Evolutionary conservation across 1,140 invertebrate genomes (phyloP).

Genomic region (Goniozus legneri): DNA sequence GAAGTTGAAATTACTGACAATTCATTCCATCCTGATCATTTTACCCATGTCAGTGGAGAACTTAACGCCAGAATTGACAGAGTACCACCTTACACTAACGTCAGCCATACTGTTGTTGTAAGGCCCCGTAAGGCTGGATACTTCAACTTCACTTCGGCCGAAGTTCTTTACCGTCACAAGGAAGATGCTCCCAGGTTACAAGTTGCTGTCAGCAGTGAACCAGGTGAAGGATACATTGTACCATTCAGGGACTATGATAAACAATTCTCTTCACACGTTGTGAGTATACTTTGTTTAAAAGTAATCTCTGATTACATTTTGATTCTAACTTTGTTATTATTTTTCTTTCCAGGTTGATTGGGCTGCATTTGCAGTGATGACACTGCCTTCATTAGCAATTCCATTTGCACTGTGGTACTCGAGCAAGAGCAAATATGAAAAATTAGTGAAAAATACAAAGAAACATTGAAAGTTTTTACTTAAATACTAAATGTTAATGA

Average conservation of each 20-base stretch:
- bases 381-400: conserved; percentile 89
- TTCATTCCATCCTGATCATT: conserved; percentile 86
- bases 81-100: conserved; percentile 88
- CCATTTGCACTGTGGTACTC: conserved; percentile 92
- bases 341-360: conserved; percentile 76
- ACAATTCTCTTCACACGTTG: conserved; percentile 95
- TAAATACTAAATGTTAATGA: conserved; percentile 1
- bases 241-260: conserved; percentile 95
- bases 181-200: conserved; percentile 76
- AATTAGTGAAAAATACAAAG: conserved; percentile 53
- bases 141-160: conserved; percentile 96
- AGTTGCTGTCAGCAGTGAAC: conserved; percentile 88
- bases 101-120: conserved; percentile 90
- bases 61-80: conserved; percentile 79
- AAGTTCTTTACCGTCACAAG: conserved; percentile 81
- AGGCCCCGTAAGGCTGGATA: conserved; percentile 86
- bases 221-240: conserved; percentile 94
- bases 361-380: conserved; percentile 95
- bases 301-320: neutral
- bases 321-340: conserved; percentile 4
- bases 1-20: conserved; percentile 85
- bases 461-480: conserved; percentile 38
- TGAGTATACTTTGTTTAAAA: conserved; percentile 53
- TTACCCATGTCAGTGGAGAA: conserved; percentile 82
- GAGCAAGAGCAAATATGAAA: conserved; percentile 94